A percentile compares a stretch with the other conserved stretches of the same genome.
Evolutionary conservation across 2,113 vertebrate genomes (phyloP).

Genomic region (Pseudorasbora parva): DNA sequence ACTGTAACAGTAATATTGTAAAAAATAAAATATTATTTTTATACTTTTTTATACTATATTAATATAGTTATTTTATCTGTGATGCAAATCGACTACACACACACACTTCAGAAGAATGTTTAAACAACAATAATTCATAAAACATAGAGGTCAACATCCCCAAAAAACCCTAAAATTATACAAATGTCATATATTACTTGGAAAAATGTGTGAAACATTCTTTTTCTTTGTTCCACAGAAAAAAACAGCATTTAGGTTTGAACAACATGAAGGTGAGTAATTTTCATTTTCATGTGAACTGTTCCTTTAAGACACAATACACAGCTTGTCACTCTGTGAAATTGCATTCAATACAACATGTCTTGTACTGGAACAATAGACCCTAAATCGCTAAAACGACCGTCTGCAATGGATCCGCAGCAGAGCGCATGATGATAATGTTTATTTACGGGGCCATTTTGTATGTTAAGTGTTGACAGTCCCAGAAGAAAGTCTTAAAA

Average conservation of each 20-base stretch:
- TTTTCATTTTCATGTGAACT: background rate
- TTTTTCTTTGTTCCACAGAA: background rate
- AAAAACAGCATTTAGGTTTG: background rate
- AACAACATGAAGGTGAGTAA: background rate
- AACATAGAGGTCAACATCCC: background rate
- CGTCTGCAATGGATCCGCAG: background rate
- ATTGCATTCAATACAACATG: background rate
- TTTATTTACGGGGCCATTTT: slow-evolving; percentile 4
- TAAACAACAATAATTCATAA: background rate
- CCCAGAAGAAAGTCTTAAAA: background rate
- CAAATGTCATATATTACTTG: background rate
- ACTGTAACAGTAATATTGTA: background rate
- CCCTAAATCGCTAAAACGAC: background rate
- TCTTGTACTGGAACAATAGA: background rate
- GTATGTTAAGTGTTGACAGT: background rate
- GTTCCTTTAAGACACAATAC: background rate
- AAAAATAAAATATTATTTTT: too few species aligned
- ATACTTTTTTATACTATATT: too few species aligned
- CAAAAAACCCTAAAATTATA: background rate
- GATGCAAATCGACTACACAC: too few species aligned
- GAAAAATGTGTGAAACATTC: background rate
- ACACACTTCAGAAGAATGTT: too few species aligned
- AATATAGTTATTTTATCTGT: too few species aligned
- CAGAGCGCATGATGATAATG: background rate
- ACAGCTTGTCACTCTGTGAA: background rate